Base-by-base conservation (phyloP, 1,140 invertebrate genomes). In the Euwallacea fornicatus region DNA sequence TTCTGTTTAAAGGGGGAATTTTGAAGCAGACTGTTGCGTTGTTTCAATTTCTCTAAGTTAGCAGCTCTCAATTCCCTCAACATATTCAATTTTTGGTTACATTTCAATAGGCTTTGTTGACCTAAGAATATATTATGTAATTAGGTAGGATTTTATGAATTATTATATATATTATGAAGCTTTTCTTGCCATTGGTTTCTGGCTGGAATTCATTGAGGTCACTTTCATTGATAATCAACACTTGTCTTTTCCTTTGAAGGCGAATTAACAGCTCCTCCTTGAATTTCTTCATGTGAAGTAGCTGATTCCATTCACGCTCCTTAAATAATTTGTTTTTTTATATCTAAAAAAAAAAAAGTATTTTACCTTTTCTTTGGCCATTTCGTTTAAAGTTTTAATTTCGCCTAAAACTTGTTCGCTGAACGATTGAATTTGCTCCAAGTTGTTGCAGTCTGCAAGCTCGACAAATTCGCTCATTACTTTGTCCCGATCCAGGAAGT, bases 231-330 rank as follows among this genome's bases (percentile, higher is more conserved):
- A 81, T 71, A 9, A 79, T 50, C 71, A 87, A 76, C 7, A 90
- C 84, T 75, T 90, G 87, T 75, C 87, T 86, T 69, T 87, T 85
- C 61, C 91, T 85, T 68, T 90, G 82, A 4, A 93, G 81, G 66
- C 91, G 81, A 11, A 90, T 80, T 61, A 91, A 83, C 11, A 91
- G 88, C 77, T 93, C 91, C 78, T 94, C 92, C 82, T 93, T 93
- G 0, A 93, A 83, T 78, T 93, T 93, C 76, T 90, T 90, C 73
- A 92, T 82, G 76, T 90, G 87, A 7, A 93, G 77, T 42, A 94
- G 88, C 56, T 90, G 88, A 76, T 93, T 93, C 92, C 92, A 93
- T 81, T 94, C 92, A 71, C 89, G 85, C 83, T 93, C 92, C 79
- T 72, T 33, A 58, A 50, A 50, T 50, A 44, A 68, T 56, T 58